Conservation (phyloP, 2,797 vertebrate genomes). For the Chrosomus eos region DNA sequence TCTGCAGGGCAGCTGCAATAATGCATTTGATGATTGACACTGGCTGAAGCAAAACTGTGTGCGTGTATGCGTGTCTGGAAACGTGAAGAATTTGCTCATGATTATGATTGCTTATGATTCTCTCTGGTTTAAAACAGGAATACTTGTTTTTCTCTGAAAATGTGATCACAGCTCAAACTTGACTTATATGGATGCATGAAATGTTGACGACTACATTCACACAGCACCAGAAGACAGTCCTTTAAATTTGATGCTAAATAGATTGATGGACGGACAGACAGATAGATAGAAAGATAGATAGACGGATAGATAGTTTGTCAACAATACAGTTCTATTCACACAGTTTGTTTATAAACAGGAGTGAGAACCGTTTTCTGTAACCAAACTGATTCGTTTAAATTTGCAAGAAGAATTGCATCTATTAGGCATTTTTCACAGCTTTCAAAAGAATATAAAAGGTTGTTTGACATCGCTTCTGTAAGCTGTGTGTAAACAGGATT, state of each 20-base stretch:
- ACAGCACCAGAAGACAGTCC: not conserved
- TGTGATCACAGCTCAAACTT: not conserved
- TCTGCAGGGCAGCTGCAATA: not conserved
- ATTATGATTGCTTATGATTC: too few relatives aligned
- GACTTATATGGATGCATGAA: not conserved
- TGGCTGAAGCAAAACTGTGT: not conserved
- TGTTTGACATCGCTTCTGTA: not conserved
- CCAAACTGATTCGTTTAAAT: not conserved
- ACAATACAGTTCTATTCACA: not conserved
- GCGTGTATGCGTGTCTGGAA: not conserved
- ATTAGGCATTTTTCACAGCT: not conserved
- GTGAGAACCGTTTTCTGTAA: not conserved
- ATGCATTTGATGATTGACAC: not conserved
- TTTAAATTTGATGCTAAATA: not conserved
- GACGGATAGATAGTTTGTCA: not conserved
- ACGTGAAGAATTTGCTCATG: conserved; percentile 9
- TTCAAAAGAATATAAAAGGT: not conserved
- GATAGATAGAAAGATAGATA: not conserved
- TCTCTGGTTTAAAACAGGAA: conserved; percentile 14
- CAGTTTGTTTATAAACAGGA: not conserved
- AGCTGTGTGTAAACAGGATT: not conserved
- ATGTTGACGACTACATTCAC: not conserved
- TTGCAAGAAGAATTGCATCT: not conserved
- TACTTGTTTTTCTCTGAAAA: not conserved
- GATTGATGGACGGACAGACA: not conserved